A percentile compares a stretch with the other conserved stretches of the same genome.
Evolutionary conservation across 2,888 invertebrate species (phyloP).

Genomic region (Sesia bembeciformis): DNA sequence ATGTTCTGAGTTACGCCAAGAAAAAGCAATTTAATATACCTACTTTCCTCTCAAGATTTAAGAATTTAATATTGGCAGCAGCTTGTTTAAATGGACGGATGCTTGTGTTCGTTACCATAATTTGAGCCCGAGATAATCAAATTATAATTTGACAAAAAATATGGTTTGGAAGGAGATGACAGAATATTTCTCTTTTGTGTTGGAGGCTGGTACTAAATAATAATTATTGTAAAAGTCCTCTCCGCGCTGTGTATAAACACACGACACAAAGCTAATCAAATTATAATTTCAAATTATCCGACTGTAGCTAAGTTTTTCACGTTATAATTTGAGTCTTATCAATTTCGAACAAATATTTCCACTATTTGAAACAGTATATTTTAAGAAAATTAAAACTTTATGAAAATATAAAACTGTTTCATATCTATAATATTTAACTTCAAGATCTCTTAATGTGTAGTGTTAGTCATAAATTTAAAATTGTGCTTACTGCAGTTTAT

Average conservation of each 20-base stretch:
- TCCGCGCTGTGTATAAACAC: conserved; percentile 11
- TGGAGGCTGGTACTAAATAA: conserved; percentile 27
- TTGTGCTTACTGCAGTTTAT: background rate
- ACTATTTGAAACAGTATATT: too few relatives aligned
- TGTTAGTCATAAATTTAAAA: background rate
- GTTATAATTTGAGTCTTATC: too few relatives aligned
- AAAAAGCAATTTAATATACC: conserved; percentile 7
- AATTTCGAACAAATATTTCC: too few relatives aligned
- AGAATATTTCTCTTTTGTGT: conserved; percentile 16
- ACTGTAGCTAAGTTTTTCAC: too few relatives aligned
- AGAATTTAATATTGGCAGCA: conserved; percentile 61
- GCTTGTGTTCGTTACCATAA: conserved; percentile 49
- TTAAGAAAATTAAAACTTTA: too few relatives aligned
- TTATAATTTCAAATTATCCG: conserved; percentile 29
- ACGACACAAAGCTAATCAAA: conserved; percentile 38
- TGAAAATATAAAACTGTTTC: too few relatives aligned
- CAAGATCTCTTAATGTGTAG: background rate
- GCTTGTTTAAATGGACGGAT: conserved; percentile 52
- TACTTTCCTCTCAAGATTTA: conserved; percentile 37
- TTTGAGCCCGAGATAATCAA: conserved; percentile 44
- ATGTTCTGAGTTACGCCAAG: background rate
- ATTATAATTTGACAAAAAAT: conserved; percentile 44
- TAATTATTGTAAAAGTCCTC: conserved; percentile 25
- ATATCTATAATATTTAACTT: too few relatives aligned
- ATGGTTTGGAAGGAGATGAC: conserved; percentile 14